Conservation (phyloP, 2,113 vertebrate genomes). For the Coturnix japonica region DNA sequence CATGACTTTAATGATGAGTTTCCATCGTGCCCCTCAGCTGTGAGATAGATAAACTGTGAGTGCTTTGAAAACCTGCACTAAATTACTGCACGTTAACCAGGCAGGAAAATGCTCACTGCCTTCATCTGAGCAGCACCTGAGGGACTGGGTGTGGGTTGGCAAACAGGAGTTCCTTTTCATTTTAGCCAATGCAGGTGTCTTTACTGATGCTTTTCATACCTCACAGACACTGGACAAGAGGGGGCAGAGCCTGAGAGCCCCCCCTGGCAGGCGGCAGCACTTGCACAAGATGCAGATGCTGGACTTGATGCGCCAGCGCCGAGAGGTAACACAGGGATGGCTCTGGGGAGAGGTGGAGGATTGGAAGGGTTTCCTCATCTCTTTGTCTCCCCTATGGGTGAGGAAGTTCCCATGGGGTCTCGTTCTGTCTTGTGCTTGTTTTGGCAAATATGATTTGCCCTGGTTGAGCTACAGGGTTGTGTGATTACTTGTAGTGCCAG, state of each 20-base stretch:
- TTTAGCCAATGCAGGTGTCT: neutral
- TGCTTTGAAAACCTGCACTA: neutral
- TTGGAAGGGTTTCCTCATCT: neutral
- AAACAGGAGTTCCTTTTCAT: neutral
- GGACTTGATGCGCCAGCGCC: conserved; percentile 68
- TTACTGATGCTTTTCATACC: neutral
- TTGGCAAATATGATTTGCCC: neutral
- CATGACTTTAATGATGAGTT: neutral
- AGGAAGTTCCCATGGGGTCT: neutral
- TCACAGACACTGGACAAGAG: conserved; percentile 66
- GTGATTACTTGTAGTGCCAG: neutral
- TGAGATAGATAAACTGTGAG: neutral
- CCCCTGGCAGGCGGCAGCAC: conserved; percentile 76
- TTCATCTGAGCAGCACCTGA: accelerated
- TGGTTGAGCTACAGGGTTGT: neutral
- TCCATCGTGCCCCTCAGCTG: neutral
- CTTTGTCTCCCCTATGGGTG: accelerated
- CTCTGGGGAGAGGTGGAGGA: neutral
- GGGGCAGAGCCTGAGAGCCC: conserved; percentile 11
- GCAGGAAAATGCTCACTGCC: accelerated
- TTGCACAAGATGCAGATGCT: conserved; percentile 82
- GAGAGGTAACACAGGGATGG: conserved; percentile 66
- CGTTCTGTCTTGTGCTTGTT: neutral
- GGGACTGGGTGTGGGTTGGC: neutral
- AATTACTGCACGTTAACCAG: neutral